Evolutionary conservation across 2,888 invertebrate species (phyloP).

Genomic region (Nymphalis urticae): DNA sequence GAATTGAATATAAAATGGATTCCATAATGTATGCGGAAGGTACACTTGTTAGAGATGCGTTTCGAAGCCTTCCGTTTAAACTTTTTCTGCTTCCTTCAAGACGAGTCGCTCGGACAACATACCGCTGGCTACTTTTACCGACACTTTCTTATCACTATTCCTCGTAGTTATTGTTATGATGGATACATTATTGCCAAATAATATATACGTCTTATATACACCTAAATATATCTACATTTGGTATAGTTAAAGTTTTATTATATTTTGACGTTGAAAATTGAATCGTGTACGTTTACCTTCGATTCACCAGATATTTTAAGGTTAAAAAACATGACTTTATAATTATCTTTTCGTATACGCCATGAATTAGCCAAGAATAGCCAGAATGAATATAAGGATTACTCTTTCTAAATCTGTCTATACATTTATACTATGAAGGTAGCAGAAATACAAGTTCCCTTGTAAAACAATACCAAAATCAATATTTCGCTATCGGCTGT

Average conservation of each 20-base stretch:
- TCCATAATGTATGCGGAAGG: background rate
- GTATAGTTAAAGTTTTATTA: too few relatives aligned
- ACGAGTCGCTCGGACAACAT: slow-evolving; percentile 31
- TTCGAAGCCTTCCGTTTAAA: slow-evolving; percentile 50
- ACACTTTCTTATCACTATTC: slow-evolving; percentile 42
- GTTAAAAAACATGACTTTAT: too few relatives aligned
- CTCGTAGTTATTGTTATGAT: too few relatives aligned
- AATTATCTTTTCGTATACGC: too few relatives aligned
- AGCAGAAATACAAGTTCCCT: background rate
- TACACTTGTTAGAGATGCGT: slow-evolving; percentile 21
- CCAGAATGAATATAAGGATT: too few relatives aligned
- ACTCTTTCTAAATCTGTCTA: background rate
- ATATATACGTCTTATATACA: too few relatives aligned
- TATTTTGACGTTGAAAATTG: too few relatives aligned
- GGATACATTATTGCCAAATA: too few relatives aligned
- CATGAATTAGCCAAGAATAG: too few relatives aligned
- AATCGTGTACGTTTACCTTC: too few relatives aligned
- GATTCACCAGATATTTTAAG: too few relatives aligned
- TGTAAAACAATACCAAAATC: slow-evolving; percentile 10
- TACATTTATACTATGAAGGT: background rate
- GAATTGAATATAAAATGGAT: background rate
- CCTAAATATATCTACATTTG: too few relatives aligned
- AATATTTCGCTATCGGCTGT: slow-evolving; percentile 24
- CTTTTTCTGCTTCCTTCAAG: slow-evolving; percentile 63
- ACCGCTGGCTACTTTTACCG: slow-evolving; percentile 60